Base-by-base conservation (phyloP, 2,113 vertebrate species). In the Gobius niger region DNA sequence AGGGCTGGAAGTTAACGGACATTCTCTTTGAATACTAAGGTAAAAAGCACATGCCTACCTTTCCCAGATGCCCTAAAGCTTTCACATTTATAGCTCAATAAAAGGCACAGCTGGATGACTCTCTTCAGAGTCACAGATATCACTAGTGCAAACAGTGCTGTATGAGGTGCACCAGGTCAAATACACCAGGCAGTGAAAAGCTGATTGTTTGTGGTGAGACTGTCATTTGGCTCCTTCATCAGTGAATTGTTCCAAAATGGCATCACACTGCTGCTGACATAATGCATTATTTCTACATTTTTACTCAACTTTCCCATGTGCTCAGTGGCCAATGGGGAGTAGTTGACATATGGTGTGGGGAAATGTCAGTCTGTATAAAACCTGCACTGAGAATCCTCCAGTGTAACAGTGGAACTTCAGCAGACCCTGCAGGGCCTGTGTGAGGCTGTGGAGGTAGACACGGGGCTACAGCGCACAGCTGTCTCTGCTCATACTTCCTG, bases 371-470 rank as follows among this genome's bases (percentile, higher is more conserved):
- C 68, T 65, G 62, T 60, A 75, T 69, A 61, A 75, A 42, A 78
- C 86, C 81, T 83, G 80, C 81, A 76, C 67, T 56, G 63, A 46
- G 70, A 80, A 41, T 70, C 47, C 67, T 92, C 90, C 91, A 93
- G 90, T 92, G 91, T 93, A 89, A 84, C 75, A 82, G 91, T 93
- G 89, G 84, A 76, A 83, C 76, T 68, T 41, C n/a, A 67, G 80
- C 78, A 80, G 54, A 53, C 68, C 78, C 70, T 52, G 19, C 67
- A 82, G 67, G 51, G 64, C 71, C 44, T 56, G 56, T 68, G 67
- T 63, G 18, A 65, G 18, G 18, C 52, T 54, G 52, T 64, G 77
- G 67, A 84, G 78, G 86, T 85, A 85, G 79, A 83, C 62, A 9
- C 64, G 82, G 70, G 72, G 85, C 77, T 54, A 53, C 75, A 82